These are phyloP conservation scores for Condylura cristata DNA, from an alignment of 2,113 vertebrate species.

Conservation along the genomic window DNA sequence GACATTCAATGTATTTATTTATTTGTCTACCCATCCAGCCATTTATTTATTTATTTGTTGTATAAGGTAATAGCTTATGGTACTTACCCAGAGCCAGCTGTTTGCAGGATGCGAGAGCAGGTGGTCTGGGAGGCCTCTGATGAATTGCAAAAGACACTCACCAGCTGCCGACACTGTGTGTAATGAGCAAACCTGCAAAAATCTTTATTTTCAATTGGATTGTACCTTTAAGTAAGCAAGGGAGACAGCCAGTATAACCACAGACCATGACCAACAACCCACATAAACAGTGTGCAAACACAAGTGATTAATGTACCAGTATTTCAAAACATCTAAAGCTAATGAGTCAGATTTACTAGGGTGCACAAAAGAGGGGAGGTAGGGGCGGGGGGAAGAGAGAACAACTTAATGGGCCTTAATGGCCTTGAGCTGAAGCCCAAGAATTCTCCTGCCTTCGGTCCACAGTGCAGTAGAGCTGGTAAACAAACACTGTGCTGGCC, in stretches of 20 bases:
- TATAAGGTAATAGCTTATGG: conserved; percentile 88
- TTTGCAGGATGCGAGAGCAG: conserved; percentile 89
- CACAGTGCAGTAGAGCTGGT: conserved; percentile 61
- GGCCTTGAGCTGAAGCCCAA: conserved; percentile 68
- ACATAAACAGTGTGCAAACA: conserved; percentile 87
- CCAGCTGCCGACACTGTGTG: conserved; percentile 89
- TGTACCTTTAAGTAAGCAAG: conserved; percentile 89
- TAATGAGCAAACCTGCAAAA: conserved; percentile 91
- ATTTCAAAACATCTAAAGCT: conserved; percentile 81
- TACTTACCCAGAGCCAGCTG: conserved; percentile 88
- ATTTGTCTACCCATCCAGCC: conserved; percentile 65
- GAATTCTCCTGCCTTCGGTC: conserved; percentile 71
- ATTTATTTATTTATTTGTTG: conserved; percentile 90
- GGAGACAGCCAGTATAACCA: conserved; percentile 87
- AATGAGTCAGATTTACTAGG: conserved; percentile 80
- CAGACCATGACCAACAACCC: conserved; percentile 88
- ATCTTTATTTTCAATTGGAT: conserved; percentile 90
- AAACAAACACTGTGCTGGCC: conserved; percentile 73
- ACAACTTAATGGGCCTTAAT: conserved; percentile 77
- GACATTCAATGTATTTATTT: conserved; percentile 63
- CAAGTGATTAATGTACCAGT: conserved; percentile 87
- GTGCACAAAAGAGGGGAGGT: conserved; percentile 50
- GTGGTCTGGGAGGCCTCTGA: conserved; percentile 89
- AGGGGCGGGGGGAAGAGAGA: conserved; percentile 59
- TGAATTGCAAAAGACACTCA: conserved; percentile 91